These are phyloP conservation scores for Lamellibrachia luymesi DNA, from an alignment of 1,140 invertebrate genomes.

Conservation along the genomic window DNA sequence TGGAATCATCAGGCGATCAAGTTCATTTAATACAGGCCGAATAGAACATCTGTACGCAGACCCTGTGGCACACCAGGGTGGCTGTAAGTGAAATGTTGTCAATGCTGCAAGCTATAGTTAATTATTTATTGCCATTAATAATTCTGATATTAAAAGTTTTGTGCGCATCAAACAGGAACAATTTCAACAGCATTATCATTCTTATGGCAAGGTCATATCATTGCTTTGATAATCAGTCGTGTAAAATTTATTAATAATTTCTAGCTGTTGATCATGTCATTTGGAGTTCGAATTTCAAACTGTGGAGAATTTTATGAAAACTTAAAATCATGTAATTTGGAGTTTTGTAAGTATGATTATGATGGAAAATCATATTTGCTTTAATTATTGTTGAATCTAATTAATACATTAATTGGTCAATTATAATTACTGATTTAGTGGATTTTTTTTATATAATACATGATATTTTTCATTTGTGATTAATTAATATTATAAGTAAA, in stretches of 20 bases:
- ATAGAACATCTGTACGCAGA: constrained; percentile 95
- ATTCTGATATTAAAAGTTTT: neutral
- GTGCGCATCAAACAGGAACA: neutral
- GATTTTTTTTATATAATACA: neutral
- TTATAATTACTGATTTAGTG: constrained; percentile 11
- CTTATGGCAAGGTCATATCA: neutral
- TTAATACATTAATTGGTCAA: too few species aligned
- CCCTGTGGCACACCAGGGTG: constrained; percentile 73
- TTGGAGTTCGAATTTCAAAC: neutral
- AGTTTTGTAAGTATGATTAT: neutral
- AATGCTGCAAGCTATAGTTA: neutral
- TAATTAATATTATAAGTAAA: neutral
- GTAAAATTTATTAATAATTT: neutral
- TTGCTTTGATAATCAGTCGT: neutral
- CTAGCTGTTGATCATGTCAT: neutral
- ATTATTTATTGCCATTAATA: neutral
- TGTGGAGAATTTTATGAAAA: neutral
- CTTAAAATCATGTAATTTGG: neutral
- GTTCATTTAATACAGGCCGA: constrained; percentile 93
- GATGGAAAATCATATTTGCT: neutral
- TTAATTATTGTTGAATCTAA: too few species aligned
- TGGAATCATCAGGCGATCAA: constrained; percentile 90
- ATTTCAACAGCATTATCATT: neutral
- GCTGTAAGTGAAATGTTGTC: constrained; percentile 42
- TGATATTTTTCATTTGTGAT: constrained; percentile 15